These are phyloP conservation scores for Eristalis tenax DNA, from an alignment of 2,888 invertebrate species.

Conservation along the genomic window DNA sequence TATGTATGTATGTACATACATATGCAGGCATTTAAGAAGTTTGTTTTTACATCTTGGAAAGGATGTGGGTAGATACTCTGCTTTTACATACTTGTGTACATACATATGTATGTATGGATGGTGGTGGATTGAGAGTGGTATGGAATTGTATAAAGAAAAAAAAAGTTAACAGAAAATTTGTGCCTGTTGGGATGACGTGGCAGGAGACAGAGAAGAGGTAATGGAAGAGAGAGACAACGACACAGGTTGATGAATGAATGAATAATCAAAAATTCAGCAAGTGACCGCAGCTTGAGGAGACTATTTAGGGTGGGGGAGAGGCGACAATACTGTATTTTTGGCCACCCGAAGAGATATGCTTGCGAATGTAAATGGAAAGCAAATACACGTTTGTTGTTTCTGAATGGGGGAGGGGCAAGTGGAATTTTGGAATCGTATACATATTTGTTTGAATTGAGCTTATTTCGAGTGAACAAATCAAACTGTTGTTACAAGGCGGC, in stretches of 20 bases:
- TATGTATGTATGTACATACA: too few species aligned
- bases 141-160: constrained; percentile 29
- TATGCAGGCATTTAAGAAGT: not conserved
- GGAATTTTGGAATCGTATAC: not conserved
- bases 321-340: not conserved
- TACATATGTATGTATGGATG: not conserved
- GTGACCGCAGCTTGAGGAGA: constrained; percentile 6
- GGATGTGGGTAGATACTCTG: not conserved
- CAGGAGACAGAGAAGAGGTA: not conserved
- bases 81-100: not conserved
- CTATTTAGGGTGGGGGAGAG: constrained; percentile 27
- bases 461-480: too few species aligned
- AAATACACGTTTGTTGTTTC: not conserved
- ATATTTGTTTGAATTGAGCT: not conserved
- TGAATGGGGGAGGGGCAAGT: not conserved
- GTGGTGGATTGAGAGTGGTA: not conserved
- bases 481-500: too few species aligned
- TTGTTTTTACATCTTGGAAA: not conserved
- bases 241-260: not conserved
- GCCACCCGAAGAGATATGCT: not conserved
- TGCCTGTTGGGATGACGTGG: not conserved
- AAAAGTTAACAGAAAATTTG: not conserved
- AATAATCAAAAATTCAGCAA: not conserved
- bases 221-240: not conserved
- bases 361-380: not conserved